Evolutionary conservation across 2,888 invertebrate species (phyloP).

Genomic region (Melieria omissa): DNA sequence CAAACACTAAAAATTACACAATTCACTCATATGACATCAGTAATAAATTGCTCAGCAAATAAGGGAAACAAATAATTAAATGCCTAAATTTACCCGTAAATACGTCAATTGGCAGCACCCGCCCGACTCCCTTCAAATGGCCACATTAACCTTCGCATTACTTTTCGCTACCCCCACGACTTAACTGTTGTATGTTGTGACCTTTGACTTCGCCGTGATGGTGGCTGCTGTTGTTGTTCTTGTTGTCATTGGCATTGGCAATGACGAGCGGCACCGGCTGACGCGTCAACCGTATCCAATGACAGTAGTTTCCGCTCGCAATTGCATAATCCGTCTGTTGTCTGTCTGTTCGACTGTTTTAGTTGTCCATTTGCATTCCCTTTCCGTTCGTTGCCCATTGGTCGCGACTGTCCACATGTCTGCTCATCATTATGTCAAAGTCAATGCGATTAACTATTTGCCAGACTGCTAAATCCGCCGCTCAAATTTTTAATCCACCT

Average conservation of each 20-base stretch:
- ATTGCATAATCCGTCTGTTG: slow-evolving; percentile 20
- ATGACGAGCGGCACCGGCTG: slow-evolving; percentile 16
- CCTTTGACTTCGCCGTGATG: slow-evolving; percentile 28
- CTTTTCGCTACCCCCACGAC: too few relatives aligned
- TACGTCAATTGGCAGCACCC: too few relatives aligned
- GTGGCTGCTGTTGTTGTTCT: slow-evolving; percentile 12
- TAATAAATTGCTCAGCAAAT: too few relatives aligned
- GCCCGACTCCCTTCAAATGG: too few relatives aligned
- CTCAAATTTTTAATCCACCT: slow-evolving; percentile 32
- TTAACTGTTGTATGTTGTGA: neutral
- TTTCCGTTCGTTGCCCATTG: neutral
- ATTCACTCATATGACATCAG: too few relatives aligned
- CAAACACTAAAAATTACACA: neutral
- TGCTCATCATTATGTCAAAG: slow-evolving; percentile 11
- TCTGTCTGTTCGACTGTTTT: neutral
- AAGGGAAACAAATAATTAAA: too few relatives aligned
- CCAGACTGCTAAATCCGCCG: slow-evolving; percentile 34
- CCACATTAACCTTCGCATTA: too few relatives aligned
- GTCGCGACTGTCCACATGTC: too few relatives aligned
- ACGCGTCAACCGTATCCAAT: slow-evolving; percentile 36
- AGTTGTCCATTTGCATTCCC: neutral
- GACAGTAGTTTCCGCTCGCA: slow-evolving; percentile 30
- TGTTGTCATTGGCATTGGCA: slow-evolving; percentile 12
- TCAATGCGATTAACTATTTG: slow-evolving; percentile 30
- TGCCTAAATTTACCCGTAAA: too few relatives aligned